Evolutionary conservation across 2,797 vertebrate genomes (phyloP).

Genomic region (Catostomus latipinnis): DNA sequence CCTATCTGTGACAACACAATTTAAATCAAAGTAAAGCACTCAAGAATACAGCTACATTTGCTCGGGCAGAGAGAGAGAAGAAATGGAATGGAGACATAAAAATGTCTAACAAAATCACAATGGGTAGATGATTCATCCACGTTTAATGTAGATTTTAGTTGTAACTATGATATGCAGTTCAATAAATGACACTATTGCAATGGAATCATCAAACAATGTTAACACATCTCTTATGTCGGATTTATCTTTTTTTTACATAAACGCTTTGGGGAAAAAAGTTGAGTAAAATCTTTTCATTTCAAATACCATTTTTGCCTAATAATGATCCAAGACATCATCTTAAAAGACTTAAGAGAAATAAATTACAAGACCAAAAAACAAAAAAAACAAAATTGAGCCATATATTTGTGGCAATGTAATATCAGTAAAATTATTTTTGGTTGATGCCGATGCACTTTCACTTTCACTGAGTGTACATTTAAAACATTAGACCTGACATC

Average conservation of each 20-base stretch:
- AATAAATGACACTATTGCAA: not conserved
- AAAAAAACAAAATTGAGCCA: not conserved
- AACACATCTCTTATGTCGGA: not conserved
- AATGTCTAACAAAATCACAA: constrained; percentile 6
- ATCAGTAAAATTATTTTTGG: not conserved
- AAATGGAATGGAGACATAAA: constrained; percentile 6
- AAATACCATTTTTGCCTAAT: not conserved
- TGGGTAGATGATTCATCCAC: not conserved
- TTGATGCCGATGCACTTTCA: not conserved
- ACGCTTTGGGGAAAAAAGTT: not conserved
- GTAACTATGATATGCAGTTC: not conserved
- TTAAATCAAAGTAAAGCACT: constrained; percentile 29
- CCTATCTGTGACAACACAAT: constrained; percentile 27
- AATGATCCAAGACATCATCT: not conserved
- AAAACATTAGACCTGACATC: not conserved
- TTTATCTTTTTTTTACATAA: not conserved
- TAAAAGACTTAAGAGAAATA: constrained; percentile 5
- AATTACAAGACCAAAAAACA: not conserved
- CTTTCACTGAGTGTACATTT: not conserved
- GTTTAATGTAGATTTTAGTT: constrained; percentile 35
- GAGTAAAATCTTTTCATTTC: not conserved
- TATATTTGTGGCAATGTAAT: not conserved
- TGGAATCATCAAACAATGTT: not conserved
- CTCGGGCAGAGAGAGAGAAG: not conserved
- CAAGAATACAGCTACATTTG: constrained; percentile 11